Conservation (phyloP, 2,113 vertebrate species). For the Psilopsiagon aymara region DNA sequence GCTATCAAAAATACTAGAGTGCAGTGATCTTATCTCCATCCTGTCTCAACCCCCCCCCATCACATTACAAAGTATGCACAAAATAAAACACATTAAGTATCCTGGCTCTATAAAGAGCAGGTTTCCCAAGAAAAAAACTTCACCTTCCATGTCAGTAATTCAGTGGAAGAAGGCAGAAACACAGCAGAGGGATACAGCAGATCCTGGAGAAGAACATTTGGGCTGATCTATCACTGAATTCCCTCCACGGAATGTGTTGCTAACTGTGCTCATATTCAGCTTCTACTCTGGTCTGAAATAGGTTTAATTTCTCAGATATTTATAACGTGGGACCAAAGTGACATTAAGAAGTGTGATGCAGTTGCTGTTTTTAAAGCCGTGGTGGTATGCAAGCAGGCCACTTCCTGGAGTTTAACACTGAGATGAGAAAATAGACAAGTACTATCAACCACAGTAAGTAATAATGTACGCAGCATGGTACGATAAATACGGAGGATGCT, state of each 20-base stretch:
- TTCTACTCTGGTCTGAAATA: background rate
- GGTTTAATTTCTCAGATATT: conserved; percentile 3
- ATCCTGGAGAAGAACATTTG: background rate
- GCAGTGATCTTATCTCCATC: background rate
- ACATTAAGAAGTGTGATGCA: background rate
- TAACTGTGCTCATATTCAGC: background rate
- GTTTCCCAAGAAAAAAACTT: background rate
- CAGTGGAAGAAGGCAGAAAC: background rate
- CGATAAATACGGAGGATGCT: background rate
- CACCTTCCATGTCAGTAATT: background rate
- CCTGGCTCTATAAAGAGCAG: background rate
- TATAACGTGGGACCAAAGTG: background rate
- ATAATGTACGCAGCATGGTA: background rate
- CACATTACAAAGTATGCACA: background rate
- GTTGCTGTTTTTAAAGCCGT: background rate
- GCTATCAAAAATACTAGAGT: background rate
- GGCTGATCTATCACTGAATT: background rate
- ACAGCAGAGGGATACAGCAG: too few relatives aligned
- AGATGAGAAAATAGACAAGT: background rate
- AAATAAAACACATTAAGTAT: background rate
- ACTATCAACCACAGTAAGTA: background rate
- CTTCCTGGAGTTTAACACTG: background rate
- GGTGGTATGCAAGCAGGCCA: background rate
- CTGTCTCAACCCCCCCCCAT: background rate
- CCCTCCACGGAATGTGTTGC: background rate